phyloP scores from a whole-genome alignment of 53 echinoderm and acorn worm species.

The Zoroaster sp. region DNA sequence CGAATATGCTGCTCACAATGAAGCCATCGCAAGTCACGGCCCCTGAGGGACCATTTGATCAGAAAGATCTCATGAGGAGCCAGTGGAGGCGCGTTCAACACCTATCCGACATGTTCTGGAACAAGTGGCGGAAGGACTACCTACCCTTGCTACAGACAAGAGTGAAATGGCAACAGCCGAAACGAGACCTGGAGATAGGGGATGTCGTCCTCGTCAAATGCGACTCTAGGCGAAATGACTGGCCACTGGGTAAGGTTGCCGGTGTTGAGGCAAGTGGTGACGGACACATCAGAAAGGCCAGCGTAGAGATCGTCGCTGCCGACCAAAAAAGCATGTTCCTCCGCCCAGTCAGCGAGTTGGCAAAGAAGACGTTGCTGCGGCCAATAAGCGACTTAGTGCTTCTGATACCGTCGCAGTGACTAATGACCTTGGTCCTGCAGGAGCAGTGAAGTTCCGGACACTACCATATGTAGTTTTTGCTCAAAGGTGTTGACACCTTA shows the following conservation, averaged over 20 bases:
- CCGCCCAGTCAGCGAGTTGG: slow-evolving; percentile 11
- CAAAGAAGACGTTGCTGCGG: slow-evolving; percentile 65
- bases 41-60: slow-evolving; percentile 61
- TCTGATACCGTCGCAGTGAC: slow-evolving; percentile 34
- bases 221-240: slow-evolving; percentile 49
- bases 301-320: slow-evolving; percentile 29
- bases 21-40: slow-evolving; percentile 61
- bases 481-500: not conserved
- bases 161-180: slow-evolving; percentile 55
- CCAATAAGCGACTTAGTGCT: slow-evolving; percentile 62
- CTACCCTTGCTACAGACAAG: slow-evolving; percentile 57
- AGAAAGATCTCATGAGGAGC: slow-evolving; percentile 53
- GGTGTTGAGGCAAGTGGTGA: too few species aligned
- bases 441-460: not conserved
- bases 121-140: slow-evolving; percentile 63
- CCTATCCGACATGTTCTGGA: slow-evolving; percentile 66
- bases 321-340: slow-evolving; percentile 18
- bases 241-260: slow-evolving; percentile 58
- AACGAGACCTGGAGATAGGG: slow-evolving; percentile 24
- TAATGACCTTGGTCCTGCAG: not conserved
- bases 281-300: slow-evolving; percentile 52
- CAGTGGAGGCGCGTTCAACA: slow-evolving; percentile 73
- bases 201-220: slow-evolving; percentile 61
- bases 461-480: not conserved
- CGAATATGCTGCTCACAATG: slow-evolving; percentile 62